Evolutionary conservation across 64 coral and sea anemone species (phyloP), one percentile per base, ranked within the genome.

Genomic region (Acropora yongei): DNA sequence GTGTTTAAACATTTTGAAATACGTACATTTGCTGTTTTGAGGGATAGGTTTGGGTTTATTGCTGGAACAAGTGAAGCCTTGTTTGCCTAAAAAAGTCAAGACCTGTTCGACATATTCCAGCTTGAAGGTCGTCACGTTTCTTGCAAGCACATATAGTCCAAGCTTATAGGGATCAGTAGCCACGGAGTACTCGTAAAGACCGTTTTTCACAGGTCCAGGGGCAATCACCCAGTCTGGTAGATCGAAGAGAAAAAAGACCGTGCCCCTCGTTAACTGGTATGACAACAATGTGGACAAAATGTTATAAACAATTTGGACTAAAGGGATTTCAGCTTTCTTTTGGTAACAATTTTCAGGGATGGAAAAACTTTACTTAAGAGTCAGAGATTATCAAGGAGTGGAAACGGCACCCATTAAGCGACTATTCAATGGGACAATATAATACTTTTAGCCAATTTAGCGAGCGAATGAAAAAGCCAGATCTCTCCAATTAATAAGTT

Each of bases 371-470:
- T 16, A 69, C 67, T 69, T 69, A 69, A 69, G 67, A 69, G 66
- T 69, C 66, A 69, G 66, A 69, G 66, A 69, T 69, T 69, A 69
- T 69, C 66, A 69, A 20, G 66, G 66, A 69, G 66, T 69, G 66
- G 66, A 69, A 69, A 69, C 66, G 66, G 66, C n/a, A 69, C 66
- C 66, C 66, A 69, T 69, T 69, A 69, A 12, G 66, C 66, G 66
- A 69, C 66, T 69, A 69, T 69, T 69, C 66, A 10, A 69, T 69
- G 66, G 66, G 66, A 69, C 66, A 69, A 69, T 69, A 69, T 69
- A 69, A 69, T 69, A 69, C 66, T 69, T 14, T 69, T 69, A 69
- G 66, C 66, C 66, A 69, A 69, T 69, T 69, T 69, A 69, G 66
- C 66, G 66, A 69, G 12, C 66, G 66, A 69, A 69, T 14, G 66